Conservation (phyloP, 2,888 invertebrate species). For the Agriotes lineatus region DNA sequence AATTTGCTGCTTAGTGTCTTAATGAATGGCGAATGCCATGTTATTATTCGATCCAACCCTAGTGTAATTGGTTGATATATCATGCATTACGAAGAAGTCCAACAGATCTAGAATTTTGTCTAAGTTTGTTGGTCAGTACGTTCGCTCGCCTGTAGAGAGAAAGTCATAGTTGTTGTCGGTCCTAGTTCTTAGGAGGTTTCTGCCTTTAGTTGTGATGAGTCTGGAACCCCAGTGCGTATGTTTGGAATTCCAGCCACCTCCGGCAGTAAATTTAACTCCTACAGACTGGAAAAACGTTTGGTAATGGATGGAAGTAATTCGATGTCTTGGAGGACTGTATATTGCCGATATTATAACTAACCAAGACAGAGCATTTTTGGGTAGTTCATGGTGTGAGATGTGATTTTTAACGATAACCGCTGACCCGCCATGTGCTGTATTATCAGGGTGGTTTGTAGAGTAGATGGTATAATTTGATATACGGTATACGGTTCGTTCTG, state of each 20-base stretch:
- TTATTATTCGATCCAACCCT: not conserved
- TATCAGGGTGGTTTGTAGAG: constrained; percentile 35
- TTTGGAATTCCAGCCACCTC: constrained; percentile 1
- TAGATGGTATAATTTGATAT: constrained; percentile 2
- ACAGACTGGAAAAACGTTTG: not conserved
- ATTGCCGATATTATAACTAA: constrained; percentile 3
- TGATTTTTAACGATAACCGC: not conserved
- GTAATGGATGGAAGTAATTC: not conserved
- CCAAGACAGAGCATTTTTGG: not conserved
- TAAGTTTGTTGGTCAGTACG: not conserved
- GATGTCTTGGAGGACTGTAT: constrained; percentile 30
- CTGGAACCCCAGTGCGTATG: constrained; percentile 5
- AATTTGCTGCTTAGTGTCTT: not conserved
- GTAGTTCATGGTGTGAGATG: not conserved
- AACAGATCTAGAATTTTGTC: not conserved
- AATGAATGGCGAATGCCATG: no score
- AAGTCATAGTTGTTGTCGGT: not conserved
- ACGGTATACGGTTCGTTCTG: not conserved
- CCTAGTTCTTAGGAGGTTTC: no score
- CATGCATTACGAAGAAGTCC: not conserved
- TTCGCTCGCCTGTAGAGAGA: not conserved
- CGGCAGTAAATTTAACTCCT: not conserved
- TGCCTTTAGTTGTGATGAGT: no score
- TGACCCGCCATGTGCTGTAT: constrained; percentile 20
- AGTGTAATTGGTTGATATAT: not conserved